These are phyloP conservation scores for Aporophyla lueneburgensis DNA, from an alignment of 2,888 invertebrate species.

Conservation along the genomic window DNA sequence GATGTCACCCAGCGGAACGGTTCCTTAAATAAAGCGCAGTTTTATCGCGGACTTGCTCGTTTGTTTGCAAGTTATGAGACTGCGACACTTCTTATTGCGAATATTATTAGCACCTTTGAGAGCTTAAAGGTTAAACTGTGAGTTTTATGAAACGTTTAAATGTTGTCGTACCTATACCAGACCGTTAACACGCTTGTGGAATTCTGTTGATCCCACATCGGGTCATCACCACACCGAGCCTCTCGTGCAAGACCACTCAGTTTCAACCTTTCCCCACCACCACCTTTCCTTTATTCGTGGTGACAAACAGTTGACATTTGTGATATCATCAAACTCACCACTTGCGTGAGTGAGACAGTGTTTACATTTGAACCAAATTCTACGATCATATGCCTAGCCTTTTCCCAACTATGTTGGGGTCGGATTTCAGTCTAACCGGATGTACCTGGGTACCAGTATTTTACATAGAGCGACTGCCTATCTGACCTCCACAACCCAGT, in stretches of 20 bases:
- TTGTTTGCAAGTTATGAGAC: slow-evolving; percentile 18
- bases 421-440: too few species aligned
- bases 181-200: background rate
- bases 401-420: too few species aligned
- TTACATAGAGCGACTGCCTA: too few species aligned
- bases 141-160: slow-evolving; percentile 19
- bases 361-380: background rate
- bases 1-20: slow-evolving; percentile 8
- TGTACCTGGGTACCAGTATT: too few species aligned
- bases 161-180: background rate
- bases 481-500: too few species aligned
- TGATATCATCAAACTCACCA: background rate
- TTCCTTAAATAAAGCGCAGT: slow-evolving; percentile 14
- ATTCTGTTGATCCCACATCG: background rate
- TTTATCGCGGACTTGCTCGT: slow-evolving; percentile 16
- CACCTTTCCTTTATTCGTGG: too few species aligned
- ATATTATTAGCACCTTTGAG: slow-evolving; percentile 26
- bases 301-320: background rate
- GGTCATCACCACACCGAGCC: background rate
- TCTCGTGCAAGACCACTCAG: background rate
- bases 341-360: background rate
- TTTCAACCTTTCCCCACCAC: background rate
- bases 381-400: too few species aligned
- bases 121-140: slow-evolving; percentile 4
- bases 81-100: background rate